phyloP scores from a whole-genome alignment of 2,888 invertebrate species.

The Didymodactylos carnosus region DNA sequence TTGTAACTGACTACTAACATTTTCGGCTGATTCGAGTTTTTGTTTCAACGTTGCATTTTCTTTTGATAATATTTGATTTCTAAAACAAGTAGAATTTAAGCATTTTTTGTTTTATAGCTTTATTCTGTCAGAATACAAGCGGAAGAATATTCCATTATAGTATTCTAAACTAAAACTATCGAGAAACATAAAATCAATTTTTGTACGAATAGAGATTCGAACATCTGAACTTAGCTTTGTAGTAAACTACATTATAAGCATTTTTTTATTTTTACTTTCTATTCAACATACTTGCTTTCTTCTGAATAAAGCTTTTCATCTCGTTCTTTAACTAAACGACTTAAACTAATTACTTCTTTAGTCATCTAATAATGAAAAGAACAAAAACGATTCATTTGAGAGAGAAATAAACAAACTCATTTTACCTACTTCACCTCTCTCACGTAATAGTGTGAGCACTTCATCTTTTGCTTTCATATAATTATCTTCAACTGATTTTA shows the following conservation, averaged over 20 bases:
- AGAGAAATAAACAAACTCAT: neutral
- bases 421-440: neutral
- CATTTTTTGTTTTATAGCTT: neutral
- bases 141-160: too few relatives aligned
- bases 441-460: neutral
- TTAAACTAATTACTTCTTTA: neutral
- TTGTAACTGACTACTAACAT: neutral
- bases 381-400: neutral
- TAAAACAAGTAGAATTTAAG: neutral
- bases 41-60: neutral
- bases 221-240: too few relatives aligned
- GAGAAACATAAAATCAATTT: too few relatives aligned
- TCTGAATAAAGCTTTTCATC: neutral
- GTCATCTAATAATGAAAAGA: neutral
- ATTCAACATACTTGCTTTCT: too few relatives aligned
- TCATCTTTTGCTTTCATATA: slow-evolving; percentile 10
- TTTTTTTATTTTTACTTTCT: too few relatives aligned
- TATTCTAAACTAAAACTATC: too few relatives aligned
- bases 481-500: slow-evolving; percentile 1
- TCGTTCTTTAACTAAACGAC: neutral
- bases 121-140: neutral
- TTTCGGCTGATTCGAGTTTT: neutral
- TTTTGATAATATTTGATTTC: neutral
- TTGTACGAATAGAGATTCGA: too few relatives aligned
- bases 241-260: too few relatives aligned